Conservation (phyloP, 2,797 vertebrate species). For the Vespertilio murinus region DNA sequence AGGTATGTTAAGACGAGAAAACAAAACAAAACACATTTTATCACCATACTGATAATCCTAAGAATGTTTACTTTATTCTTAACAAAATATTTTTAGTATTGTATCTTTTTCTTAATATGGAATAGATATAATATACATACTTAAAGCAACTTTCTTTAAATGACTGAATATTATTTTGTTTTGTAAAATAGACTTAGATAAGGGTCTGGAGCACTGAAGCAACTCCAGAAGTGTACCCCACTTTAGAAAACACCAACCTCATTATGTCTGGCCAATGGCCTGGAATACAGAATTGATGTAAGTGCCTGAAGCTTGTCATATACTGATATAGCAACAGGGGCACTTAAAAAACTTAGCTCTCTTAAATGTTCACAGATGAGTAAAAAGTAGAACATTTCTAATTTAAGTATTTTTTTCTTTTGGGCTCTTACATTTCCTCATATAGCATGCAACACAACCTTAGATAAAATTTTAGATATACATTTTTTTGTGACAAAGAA, state of each 20-base stretch:
- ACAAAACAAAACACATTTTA: conserved; percentile 38
- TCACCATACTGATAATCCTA: neutral
- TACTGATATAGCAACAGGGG: conserved; percentile 92
- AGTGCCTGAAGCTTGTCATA: conserved; percentile 91
- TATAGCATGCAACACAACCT: neutral
- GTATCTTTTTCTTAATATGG: neutral
- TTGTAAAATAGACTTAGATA: neutral
- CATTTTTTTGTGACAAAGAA: conserved; percentile 33
- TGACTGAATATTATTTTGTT: neutral
- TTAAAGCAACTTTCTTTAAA: neutral
- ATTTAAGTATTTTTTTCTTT: conserved; percentile 74
- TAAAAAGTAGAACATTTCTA: conserved; percentile 86
- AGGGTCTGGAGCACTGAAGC: neutral
- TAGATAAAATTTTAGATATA: neutral
- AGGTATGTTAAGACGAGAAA: conserved; percentile 34
- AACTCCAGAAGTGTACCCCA: neutral
- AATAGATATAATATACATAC: neutral
- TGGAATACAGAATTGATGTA: conserved; percentile 89
- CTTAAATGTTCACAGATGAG: conserved; percentile 91
- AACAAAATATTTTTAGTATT: neutral
- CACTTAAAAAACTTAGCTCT: conserved; percentile 89
- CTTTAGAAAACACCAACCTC: conserved; percentile 71
- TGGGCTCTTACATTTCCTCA: neutral
- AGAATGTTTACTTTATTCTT: neutral
- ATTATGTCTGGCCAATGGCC: conserved; percentile 91